Evolutionary conservation across 2,888 invertebrate species (phyloP), one percentile per base, ranked within the genome.

Genomic region (Lasioglossum vierecki): DNA sequence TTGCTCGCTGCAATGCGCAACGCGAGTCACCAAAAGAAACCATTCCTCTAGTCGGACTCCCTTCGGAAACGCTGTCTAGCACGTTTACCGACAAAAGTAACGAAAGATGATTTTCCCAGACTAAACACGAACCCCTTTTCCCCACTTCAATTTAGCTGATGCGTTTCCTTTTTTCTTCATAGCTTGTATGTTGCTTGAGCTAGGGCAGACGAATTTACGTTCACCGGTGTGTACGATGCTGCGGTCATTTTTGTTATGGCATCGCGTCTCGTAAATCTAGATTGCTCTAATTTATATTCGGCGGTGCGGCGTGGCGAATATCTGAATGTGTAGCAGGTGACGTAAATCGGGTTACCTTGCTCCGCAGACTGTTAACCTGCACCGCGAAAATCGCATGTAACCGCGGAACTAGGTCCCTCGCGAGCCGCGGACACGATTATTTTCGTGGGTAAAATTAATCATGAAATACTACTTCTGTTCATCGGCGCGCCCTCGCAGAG

Each of bases 1-100:
- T 86, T 22, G 68, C 57, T 26, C 79, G 79, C 86, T 84, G 88
- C 88, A 87, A 80, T 87, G 88, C 88, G 88, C 87, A 84, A 82
- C 76, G 60, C 60, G 44, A 60, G 26, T 3, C 6, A 53, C 53
- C 22, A 2, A 9, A n/a, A 53, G 22, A 22, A 53, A 22, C 22
- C 22, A 53, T 53, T 53, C 53, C n/a, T 53, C 2, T n/a, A n/a
- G 22, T 49, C 6, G 22, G 22, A 53, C 22, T 53, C 49, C 3
- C 13, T 44, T 44, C 44, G 44, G 44, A 13, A 11, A 44, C 44
- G 4, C 13, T 13, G 44, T 44, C 46, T 1, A 4, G 4, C 4
- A 15, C 46, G 46, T 46, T 46, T 15, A 13, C 13, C 60, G 26
- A 60, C 4, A 13, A n/a, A 26, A 5, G 60, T 13, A 26, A 60